phyloP scores from a whole-genome alignment of 2,888 invertebrate genomes.

The Portevinia maculata region DNA sequence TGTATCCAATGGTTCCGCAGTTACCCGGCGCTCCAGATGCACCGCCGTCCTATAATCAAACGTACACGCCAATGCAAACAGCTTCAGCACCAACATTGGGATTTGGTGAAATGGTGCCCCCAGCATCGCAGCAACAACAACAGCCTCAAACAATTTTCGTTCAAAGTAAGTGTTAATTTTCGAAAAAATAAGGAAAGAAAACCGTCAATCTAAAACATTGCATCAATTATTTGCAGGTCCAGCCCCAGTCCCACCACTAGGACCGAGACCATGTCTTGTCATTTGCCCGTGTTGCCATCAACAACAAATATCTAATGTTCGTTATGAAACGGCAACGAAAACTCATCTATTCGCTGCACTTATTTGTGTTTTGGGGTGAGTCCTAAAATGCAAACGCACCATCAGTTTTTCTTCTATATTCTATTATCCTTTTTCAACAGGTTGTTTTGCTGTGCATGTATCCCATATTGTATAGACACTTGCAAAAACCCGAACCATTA shows the following conservation, averaged over 20 bases:
- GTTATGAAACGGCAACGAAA: slow-evolving; percentile 75
- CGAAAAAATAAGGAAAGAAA: not conserved
- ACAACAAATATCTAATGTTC: slow-evolving; percentile 75
- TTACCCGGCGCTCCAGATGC: slow-evolving; percentile 29
- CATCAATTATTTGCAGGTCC: not conserved
- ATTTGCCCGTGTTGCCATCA: slow-evolving; percentile 77
- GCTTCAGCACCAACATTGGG: slow-evolving; percentile 10
- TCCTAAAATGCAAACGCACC: not conserved
- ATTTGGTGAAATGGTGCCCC: not conserved
- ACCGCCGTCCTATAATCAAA: slow-evolving; percentile 40
- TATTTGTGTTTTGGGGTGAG: slow-evolving; percentile 73
- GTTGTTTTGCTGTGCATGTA: slow-evolving; percentile 77
- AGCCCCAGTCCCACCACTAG: slow-evolving; percentile 46
- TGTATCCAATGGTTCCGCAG: slow-evolving; percentile 30
- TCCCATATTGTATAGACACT: slow-evolving; percentile 78
- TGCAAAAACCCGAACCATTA: slow-evolving; percentile 79
- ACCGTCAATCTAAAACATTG: not conserved
- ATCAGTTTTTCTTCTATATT: not conserved
- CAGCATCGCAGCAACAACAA: slow-evolving; percentile 13
- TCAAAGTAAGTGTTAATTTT: slow-evolving; percentile 43
- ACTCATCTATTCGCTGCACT: slow-evolving; percentile 77
- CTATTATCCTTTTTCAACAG: slow-evolving; percentile 33
- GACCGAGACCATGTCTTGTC: slow-evolving; percentile 57
- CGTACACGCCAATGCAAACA: slow-evolving; percentile 1
- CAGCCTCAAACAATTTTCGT: slow-evolving; percentile 13